Evolutionary conservation across 1,140 invertebrate genomes (phyloP).

Genomic region (Drosophila novamexicana): DNA sequence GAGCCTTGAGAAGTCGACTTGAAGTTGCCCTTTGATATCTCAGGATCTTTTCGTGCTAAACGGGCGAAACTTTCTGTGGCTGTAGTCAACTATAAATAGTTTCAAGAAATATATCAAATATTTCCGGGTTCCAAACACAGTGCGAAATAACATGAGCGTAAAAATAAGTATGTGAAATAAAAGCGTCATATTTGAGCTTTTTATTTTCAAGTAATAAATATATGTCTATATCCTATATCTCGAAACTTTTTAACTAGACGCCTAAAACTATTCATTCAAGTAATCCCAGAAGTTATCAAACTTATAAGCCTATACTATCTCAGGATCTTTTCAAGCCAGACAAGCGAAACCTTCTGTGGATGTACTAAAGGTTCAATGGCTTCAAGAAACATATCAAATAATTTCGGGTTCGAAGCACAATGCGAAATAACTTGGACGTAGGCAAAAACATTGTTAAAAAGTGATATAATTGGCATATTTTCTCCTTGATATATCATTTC

Average conservation of each 20-base stretch:
- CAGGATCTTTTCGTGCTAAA: background rate
- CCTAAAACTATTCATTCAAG: too few relatives aligned
- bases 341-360: background rate
- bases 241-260: too few relatives aligned
- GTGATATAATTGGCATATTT: background rate
- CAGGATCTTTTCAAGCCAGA: background rate
- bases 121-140: background rate
- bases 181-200: too few relatives aligned
- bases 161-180: too few relatives aligned
- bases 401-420: background rate
- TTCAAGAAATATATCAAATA: background rate
- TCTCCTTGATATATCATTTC: background rate
- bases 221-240: too few relatives aligned
- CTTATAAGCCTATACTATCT: background rate
- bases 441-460: too few relatives aligned
- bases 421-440: background rate
- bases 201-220: too few relatives aligned
- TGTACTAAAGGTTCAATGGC: too few relatives aligned
- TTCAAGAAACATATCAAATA: background rate
- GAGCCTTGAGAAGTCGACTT: conserved; percentile 24
- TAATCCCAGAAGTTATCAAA: too few relatives aligned
- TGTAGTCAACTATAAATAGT: background rate
- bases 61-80: background rate
- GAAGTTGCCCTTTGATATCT: conserved; percentile 1
- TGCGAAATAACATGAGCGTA: background rate